phyloP scores from a whole-genome alignment of 1,140 invertebrate genomes.

The Globodera ellingtonae region DNA sequence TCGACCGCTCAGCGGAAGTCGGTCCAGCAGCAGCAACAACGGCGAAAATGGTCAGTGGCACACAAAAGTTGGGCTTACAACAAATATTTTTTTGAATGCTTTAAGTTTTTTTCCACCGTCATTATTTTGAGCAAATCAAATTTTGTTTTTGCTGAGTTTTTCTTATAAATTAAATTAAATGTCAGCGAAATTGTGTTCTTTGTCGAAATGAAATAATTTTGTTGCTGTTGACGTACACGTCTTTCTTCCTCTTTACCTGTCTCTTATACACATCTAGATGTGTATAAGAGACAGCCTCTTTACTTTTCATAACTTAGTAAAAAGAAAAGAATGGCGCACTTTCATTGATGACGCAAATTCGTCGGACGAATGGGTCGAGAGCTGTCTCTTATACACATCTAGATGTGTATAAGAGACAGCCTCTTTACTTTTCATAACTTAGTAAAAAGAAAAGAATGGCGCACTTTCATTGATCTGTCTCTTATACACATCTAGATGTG shows the following conservation, averaged over 20 bases:
- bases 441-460: too few relatives aligned
- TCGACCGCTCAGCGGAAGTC: background rate
- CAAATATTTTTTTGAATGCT: background rate
- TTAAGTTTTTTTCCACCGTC: background rate
- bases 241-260: background rate
- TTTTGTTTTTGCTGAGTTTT: background rate
- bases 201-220: too few relatives aligned
- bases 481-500: too few relatives aligned
- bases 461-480: too few relatives aligned
- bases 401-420: too few relatives aligned
- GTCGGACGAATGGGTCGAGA: background rate
- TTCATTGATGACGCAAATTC: background rate
- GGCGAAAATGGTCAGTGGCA: background rate
- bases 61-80: background rate
- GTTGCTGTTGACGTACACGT: background rate
- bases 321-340: background rate
- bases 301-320: background rate
- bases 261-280: too few relatives aligned
- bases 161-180: too few relatives aligned
- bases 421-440: too few relatives aligned
- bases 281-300: too few relatives aligned
- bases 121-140: too few relatives aligned
- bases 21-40: background rate
- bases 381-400: too few relatives aligned
- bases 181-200: too few relatives aligned